Conservation (phyloP, 2,888 invertebrate species). For the Aplocera efformata region DNA sequence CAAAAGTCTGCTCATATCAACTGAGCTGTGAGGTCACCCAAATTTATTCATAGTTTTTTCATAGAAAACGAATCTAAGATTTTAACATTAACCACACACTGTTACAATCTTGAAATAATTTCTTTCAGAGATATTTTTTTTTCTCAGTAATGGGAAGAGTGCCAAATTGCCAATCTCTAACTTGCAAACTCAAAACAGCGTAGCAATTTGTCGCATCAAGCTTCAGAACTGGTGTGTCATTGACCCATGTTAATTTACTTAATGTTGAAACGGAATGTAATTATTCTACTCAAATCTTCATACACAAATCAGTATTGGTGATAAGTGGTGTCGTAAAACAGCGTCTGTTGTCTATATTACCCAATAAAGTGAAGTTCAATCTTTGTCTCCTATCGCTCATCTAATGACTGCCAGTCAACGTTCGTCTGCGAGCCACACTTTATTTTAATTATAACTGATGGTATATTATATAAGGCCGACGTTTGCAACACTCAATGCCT, state of each 20-base stretch:
- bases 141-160: slow-evolving; percentile 2
- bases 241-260: slow-evolving; percentile 15
- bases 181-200: too few species aligned
- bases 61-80: too few species aligned
- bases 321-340: slow-evolving; percentile 25
- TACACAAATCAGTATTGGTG: slow-evolving; percentile 31
- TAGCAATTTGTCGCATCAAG: too few species aligned
- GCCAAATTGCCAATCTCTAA: background rate
- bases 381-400: too few species aligned
- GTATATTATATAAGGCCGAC: too few species aligned
- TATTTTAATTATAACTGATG: slow-evolving; percentile 14
- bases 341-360: slow-evolving; percentile 27
- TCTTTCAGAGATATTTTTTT: background rate
- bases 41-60: too few species aligned
- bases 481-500: too few species aligned
- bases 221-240: slow-evolving; percentile 9
- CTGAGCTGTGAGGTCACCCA: too few species aligned
- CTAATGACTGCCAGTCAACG: slow-evolving; percentile 15
- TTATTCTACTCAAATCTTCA: slow-evolving; percentile 27
- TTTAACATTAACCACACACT: too few species aligned
- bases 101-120: too few species aligned
- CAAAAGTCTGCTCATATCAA: too few species aligned
- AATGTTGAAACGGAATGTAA: slow-evolving; percentile 25
- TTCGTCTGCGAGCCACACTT: slow-evolving; percentile 10
- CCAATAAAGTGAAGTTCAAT: slow-evolving; percentile 25